A percentile compares a stretch with the other conserved stretches of the same genome.
phyloP scores from a whole-genome alignment of 2,797 vertebrate species.

The Anguilla obscura region DNA sequence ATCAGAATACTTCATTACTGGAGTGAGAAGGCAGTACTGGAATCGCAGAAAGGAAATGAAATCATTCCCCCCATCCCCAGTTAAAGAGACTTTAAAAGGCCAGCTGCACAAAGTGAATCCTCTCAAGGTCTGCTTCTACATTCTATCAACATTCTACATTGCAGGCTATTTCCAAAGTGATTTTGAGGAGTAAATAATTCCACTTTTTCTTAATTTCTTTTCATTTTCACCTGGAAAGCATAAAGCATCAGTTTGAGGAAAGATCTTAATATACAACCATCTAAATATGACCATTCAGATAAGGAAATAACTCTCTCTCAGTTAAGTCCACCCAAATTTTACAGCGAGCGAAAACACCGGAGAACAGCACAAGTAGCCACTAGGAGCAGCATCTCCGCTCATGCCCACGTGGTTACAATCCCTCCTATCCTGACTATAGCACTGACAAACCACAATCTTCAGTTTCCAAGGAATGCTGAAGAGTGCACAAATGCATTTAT shows the following conservation, averaged over 20 bases:
- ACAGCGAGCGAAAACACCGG: neutral
- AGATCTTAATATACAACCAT: neutral
- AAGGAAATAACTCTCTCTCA: conserved; percentile 4
- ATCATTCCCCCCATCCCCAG: neutral
- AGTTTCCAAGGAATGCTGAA: neutral
- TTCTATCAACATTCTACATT: conserved; percentile 14
- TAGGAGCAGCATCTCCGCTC: neutral
- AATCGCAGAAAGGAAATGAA: conserved; percentile 11
- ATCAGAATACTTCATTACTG: conserved; percentile 3
- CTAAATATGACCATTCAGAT: neutral
- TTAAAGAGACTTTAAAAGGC: neutral
- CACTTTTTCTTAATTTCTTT: neutral
- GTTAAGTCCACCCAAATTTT: neutral
- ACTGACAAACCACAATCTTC: neutral
- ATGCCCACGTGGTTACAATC: neutral
- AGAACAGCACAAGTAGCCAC: neutral
- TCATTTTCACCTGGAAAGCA: neutral
- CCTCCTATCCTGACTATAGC: neutral
- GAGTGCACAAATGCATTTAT: neutral
- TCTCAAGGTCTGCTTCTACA: neutral
- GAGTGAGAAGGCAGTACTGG: conserved; percentile 15
- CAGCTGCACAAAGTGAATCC: neutral
- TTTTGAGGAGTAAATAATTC: conserved; percentile 7
- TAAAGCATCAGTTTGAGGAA: conserved; percentile 4
- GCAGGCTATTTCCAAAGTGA: neutral